A percentile compares a stretch with the other conserved stretches of the same genome.
Conservation (phyloP, 2,113 vertebrate species). For the Alethe castanea region DNA sequence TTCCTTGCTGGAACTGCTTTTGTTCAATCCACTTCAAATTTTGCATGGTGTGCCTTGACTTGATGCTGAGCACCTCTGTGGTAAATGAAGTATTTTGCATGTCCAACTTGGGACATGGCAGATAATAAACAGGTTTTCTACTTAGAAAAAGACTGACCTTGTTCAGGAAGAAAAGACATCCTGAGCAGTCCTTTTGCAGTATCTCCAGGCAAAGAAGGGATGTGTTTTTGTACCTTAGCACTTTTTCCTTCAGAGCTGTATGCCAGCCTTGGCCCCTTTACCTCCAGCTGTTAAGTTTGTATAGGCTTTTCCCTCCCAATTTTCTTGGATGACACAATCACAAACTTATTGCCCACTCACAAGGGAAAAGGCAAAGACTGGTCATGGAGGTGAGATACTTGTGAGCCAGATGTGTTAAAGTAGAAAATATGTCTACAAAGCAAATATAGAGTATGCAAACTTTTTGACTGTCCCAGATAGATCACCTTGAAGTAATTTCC, state of each 20-base stretch:
- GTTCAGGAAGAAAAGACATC: background rate
- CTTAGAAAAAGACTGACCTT: background rate
- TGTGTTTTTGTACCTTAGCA: background rate
- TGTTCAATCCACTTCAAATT: background rate
- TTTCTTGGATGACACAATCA: background rate
- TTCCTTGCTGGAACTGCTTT: background rate
- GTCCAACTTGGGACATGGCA: background rate
- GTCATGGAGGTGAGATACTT: background rate
- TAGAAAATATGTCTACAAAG: background rate
- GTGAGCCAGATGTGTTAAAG: background rate
- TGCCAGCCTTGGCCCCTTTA: background rate
- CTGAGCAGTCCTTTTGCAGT: background rate
- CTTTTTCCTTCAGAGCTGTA: background rate
- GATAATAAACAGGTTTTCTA: background rate
- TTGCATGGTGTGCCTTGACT: background rate
- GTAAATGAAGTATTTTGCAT: background rate
- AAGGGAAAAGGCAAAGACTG: background rate
- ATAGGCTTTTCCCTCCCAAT: background rate
- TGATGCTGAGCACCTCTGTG: background rate
- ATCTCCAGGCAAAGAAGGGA: background rate
- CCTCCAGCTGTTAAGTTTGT: background rate
- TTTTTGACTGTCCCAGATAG: background rate
- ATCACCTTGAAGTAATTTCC: conserved; percentile 31
- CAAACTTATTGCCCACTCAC: background rate
- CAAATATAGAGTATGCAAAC: background rate